Evolutionary conservation across 2,888 invertebrate genomes (phyloP).

Genomic region (Marronus borbonicus): DNA sequence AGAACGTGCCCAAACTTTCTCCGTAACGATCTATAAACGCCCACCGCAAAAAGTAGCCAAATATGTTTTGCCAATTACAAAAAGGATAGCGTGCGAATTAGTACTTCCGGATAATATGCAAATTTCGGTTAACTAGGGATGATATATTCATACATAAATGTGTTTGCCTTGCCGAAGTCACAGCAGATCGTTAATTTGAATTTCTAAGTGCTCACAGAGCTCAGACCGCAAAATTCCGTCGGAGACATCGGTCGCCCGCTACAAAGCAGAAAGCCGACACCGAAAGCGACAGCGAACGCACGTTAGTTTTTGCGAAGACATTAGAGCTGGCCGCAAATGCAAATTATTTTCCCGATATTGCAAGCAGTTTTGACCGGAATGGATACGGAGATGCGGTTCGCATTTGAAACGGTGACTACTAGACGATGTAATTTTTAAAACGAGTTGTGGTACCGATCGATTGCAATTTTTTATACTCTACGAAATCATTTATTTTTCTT

Average conservation of each 20-base stretch:
- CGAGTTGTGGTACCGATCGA: not conserved
- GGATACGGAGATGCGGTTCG: not conserved
- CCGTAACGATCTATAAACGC: constrained; percentile 2
- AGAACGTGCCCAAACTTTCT: not conserved
- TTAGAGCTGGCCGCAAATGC: constrained; percentile 36
- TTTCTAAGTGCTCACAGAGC: constrained; percentile 34
- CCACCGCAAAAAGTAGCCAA: not conserved
- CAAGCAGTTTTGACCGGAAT: constrained; percentile 9
- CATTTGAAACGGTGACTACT: not conserved
- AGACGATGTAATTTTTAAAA: constrained; percentile 20
- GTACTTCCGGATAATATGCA: constrained; percentile 35
- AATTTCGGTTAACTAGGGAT: constrained; percentile 40
- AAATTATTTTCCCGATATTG: constrained; percentile 30
- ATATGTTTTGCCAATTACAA: constrained; percentile 40
- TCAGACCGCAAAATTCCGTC: constrained; percentile 20
- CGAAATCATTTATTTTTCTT: too few species aligned
- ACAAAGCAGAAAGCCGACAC: not conserved
- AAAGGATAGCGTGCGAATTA: constrained; percentile 19
- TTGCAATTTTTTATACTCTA: too few species aligned
- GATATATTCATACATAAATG: constrained; percentile 47
- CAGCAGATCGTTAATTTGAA: constrained; percentile 43
- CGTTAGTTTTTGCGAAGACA: constrained; percentile 42
- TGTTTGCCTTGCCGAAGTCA: constrained; percentile 36
- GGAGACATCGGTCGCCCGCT: not conserved
- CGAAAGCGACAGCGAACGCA: not conserved